A percentile compares a stretch with the other conserved stretches of the same genome.
Evolutionary conservation across 2,113 vertebrate genomes (phyloP).

Genomic region (Myiopsitta monachus): DNA sequence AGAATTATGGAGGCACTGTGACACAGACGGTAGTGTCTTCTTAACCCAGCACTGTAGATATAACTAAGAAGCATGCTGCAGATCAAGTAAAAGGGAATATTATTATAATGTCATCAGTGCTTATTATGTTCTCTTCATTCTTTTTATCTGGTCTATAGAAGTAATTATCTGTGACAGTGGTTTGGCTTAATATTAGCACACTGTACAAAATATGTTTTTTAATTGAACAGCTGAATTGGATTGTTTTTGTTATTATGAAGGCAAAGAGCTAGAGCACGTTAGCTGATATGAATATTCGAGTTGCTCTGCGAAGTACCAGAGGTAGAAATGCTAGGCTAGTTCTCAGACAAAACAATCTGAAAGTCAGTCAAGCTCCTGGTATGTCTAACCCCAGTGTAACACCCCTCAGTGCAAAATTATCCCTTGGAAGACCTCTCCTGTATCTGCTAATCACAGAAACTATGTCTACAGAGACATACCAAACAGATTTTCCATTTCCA

Average conservation of each 20-base stretch:
- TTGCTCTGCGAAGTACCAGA: not conserved
- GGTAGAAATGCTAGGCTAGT: not conserved
- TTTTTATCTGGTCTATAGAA: not conserved
- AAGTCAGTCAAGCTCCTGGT: not conserved
- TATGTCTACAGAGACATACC: too few species aligned
- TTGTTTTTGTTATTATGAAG: not conserved
- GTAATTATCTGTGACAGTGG: not conserved
- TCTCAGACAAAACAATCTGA: not conserved
- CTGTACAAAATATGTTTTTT: not conserved
- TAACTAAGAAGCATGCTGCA: not conserved
- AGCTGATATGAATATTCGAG: not conserved
- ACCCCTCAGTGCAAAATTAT: not conserved
- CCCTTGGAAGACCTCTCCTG: rapidly evolving
- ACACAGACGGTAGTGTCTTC: not conserved
- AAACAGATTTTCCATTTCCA: not conserved
- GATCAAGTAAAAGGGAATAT: not conserved
- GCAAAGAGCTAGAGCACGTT: not conserved
- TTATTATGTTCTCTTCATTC: not conserved
- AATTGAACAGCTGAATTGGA: not conserved
- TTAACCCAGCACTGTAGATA: not conserved
- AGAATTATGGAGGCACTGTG: not conserved
- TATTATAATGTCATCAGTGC: not conserved
- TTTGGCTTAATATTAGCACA: not conserved
- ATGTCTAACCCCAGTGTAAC: not conserved
- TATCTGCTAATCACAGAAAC: not conserved